Percentiles rank a stretch among this genome's conserved stretches.
Conservation (phyloP, 2,113 vertebrate genomes). For the Octodon degus region DNA sequence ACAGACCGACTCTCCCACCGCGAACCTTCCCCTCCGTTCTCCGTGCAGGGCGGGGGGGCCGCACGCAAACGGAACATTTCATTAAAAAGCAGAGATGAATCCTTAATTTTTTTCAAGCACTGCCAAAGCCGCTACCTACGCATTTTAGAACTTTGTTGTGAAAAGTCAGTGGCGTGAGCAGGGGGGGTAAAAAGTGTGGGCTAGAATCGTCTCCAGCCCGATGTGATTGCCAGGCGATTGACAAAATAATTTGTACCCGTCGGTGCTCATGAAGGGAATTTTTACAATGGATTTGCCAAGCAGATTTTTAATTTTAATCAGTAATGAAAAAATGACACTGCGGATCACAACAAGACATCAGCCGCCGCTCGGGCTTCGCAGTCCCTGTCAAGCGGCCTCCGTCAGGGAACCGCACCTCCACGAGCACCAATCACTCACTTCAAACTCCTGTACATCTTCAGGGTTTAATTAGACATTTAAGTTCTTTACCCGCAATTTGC, state of each 20-base stretch:
- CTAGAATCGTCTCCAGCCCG: slow-evolving; percentile 85
- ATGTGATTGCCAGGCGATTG: slow-evolving; percentile 93
- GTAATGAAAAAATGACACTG: slow-evolving; percentile 99
- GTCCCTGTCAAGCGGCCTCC: slow-evolving; percentile 95
- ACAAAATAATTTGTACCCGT: slow-evolving; percentile 99
- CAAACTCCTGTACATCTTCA: slow-evolving; percentile 88
- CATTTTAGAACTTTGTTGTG: slow-evolving; percentile 87
- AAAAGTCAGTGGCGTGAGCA: slow-evolving; percentile 85
- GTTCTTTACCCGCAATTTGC: slow-evolving; percentile 90
- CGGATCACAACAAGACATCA: slow-evolving; percentile 99
- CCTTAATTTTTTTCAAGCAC: slow-evolving; percentile 74
- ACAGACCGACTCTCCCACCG: slow-evolving; percentile 75
- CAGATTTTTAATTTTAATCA: slow-evolving; percentile 99
- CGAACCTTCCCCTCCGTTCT: slow-evolving; percentile 70
- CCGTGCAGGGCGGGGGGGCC: slow-evolving; percentile 67
- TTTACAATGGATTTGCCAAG: slow-evolving; percentile 94
- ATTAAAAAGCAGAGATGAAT: slow-evolving; percentile 81
- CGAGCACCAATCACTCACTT: slow-evolving; percentile 96
- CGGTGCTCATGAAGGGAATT: slow-evolving; percentile 91
- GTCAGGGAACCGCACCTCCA: slow-evolving; percentile 93
- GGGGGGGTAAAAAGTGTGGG: slow-evolving; percentile 82
- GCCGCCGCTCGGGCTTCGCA: slow-evolving; percentile 93
- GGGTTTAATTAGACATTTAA: slow-evolving; percentile 91
- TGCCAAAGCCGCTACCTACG: slow-evolving; percentile 87
- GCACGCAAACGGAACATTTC: slow-evolving; percentile 81